Evolutionary conservation across 2,113 vertebrate species (phyloP), one percentile per base, ranked within the genome.

Genomic region (Rhynchomys soricoides): DNA sequence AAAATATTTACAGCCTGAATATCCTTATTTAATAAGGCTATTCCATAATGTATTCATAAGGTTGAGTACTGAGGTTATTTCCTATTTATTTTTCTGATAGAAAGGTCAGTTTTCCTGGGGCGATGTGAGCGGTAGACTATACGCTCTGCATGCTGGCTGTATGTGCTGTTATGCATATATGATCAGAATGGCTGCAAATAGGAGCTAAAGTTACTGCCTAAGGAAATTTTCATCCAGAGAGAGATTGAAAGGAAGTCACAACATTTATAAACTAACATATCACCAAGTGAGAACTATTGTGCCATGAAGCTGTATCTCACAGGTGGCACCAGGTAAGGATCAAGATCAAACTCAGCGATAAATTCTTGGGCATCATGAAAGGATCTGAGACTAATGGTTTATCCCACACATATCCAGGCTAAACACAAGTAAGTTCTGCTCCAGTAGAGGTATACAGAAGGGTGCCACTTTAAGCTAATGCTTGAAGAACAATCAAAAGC

Each of bases 161-260:
- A 2, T 68, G 73, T 59, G 81, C 2, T 43, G 75, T n/a, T 82
- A 89, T 93, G 95, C 92, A 93, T 78, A 86, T 70, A 52, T 0
- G 13, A 89, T 96, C 77, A 91, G 94, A 90, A n/a, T 5, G 48
- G 75, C 6, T 59, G 59, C 16, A 87, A 77, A 82, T 89, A 70
- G 92, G 92, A 96, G 79, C n/a, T 31, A 29, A 57, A 71, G 70
- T 82, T 55, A 7, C 74, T 45, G 82, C 96, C 97, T 96, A 81
- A 12, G 45, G 97, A 89, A 78, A 71, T 97, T 96, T 92, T 86
- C 62, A 68, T 89, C 66, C 59, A 50, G 74, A 87, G 86, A 95
- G 86, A 94, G 92, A 92, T 40, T 96, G 96, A 97, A 97, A 95
- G 95, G 96, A 95, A 96, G 94, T 83, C 88, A 89, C 86, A 90